Evolutionary conservation across 35 echinoderm and acorn worm species (phyloP).

Genomic region (Diadema setosum): DNA sequence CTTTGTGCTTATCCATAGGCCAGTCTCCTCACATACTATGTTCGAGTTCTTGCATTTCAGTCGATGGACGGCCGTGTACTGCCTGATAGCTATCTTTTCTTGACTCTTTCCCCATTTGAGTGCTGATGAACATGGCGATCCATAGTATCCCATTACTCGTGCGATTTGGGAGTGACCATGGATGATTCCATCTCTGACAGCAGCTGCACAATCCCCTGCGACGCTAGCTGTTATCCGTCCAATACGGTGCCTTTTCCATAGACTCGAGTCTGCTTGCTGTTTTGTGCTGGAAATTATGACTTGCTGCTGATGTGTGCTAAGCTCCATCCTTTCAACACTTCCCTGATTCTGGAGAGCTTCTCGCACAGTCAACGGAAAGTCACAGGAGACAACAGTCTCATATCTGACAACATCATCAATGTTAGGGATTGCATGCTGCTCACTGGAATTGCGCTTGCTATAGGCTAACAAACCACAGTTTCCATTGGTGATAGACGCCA

Average conservation of each 20-base stretch:
- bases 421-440: neutral
- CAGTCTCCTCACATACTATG: neutral
- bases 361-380: neutral
- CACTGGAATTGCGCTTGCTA: neutral
- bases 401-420: neutral
- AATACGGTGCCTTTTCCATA: neutral
- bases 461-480: constrained; percentile 51
- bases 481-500: constrained; percentile 43
- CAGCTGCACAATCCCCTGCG: constrained; percentile 19
- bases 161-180: constrained; percentile 38
- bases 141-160: constrained; percentile 45
- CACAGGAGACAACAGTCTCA: constrained; percentile 14
- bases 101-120: constrained; percentile 43
- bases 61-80: constrained; percentile 47
- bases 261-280: neutral
- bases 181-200: constrained; percentile 30
- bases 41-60: constrained; percentile 23
- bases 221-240: constrained; percentile 61
- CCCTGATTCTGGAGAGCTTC: neutral
- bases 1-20: constrained; percentile 11
- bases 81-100: constrained; percentile 38
- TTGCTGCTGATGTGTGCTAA: constrained; percentile 29
- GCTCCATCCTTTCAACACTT: neutral
- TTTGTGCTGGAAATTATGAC: neutral
- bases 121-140: constrained; percentile 32